Percentiles rank a stretch among this genome's conserved stretches.
Conservation (phyloP, 2,797 vertebrate genomes). For the Zalophus californianus region DNA sequence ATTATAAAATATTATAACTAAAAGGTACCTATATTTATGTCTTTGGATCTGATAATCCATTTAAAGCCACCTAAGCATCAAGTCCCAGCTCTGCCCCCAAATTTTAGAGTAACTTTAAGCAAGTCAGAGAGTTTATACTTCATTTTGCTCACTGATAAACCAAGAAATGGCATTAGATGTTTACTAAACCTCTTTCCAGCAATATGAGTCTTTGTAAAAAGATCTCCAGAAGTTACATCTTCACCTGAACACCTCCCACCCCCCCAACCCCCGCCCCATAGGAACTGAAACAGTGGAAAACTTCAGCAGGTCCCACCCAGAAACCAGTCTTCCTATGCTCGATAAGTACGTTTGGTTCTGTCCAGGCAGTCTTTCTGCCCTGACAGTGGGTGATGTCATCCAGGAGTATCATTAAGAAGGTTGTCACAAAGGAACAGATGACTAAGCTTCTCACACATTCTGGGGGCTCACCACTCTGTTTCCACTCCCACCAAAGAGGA, state of each 20-base stretch:
- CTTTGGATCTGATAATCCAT: not conserved
- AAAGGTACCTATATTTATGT: not conserved
- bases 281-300: not conserved
- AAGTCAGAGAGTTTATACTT: not conserved
- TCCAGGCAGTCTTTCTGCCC: not conserved
- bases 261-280: fast-evolving
- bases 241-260: not conserved
- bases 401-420: not conserved
- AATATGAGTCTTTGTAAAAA: not conserved
- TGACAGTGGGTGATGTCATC: not conserved
- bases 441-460: not conserved
- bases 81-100: not conserved
- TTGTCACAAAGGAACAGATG: not conserved
- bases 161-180: not conserved
- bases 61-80: not conserved
- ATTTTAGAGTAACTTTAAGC: not conserved
- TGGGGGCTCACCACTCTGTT: not conserved
- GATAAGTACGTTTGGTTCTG: not conserved
- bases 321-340: not conserved
- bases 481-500: not conserved
- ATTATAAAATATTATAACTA: not conserved
- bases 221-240: not conserved
- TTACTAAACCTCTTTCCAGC: not conserved
- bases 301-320: not conserved
- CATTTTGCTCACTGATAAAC: not conserved